These are phyloP conservation scores for Epinotia ramella DNA, from an alignment of 2,888 invertebrate genomes.

Conservation along the genomic window DNA sequence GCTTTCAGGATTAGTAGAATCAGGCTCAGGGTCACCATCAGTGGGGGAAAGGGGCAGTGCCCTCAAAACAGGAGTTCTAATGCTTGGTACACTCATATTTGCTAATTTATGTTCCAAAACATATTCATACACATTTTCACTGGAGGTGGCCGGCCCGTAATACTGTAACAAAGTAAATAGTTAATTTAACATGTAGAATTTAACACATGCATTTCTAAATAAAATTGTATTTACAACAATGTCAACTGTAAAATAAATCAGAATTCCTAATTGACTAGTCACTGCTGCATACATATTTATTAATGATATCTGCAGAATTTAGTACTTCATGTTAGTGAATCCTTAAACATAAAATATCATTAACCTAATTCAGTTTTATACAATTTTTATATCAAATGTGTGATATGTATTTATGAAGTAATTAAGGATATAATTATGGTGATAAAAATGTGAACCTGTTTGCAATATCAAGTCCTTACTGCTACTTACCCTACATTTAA, in stretches of 20 bases:
- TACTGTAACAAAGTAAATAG: conserved; percentile 72
- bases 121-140: conserved; percentile 79
- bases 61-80: conserved; percentile 78
- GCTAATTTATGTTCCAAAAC: conserved; percentile 81
- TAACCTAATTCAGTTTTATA: conserved; percentile 52
- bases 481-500: conserved; percentile 54
- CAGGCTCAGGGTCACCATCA: conserved; percentile 77
- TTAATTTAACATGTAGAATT: conserved; percentile 29
- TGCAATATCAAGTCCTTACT: conserved; percentile 47
- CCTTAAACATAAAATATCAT: conserved; percentile 59
- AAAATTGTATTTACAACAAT: conserved; percentile 10
- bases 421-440: conserved; percentile 46
- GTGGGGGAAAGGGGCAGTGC: conserved; percentile 72
- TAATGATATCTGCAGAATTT: not conserved
- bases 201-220: not conserved
- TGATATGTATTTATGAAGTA: not conserved
- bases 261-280: conserved; percentile 4
- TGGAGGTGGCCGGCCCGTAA: conserved; percentile 85
- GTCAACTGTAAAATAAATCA: conserved; percentile 14
- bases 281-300: not conserved
- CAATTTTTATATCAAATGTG: conserved; percentile 39
- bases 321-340: conserved; percentile 45
- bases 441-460: conserved; percentile 48
- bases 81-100: conserved; percentile 79
- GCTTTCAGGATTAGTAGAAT: conserved; percentile 79